A percentile compares a stretch with the other conserved stretches of the same genome.
Evolutionary conservation across 2,797 vertebrate genomes (phyloP).

Genomic region (Myripristis murdjan): DNA sequence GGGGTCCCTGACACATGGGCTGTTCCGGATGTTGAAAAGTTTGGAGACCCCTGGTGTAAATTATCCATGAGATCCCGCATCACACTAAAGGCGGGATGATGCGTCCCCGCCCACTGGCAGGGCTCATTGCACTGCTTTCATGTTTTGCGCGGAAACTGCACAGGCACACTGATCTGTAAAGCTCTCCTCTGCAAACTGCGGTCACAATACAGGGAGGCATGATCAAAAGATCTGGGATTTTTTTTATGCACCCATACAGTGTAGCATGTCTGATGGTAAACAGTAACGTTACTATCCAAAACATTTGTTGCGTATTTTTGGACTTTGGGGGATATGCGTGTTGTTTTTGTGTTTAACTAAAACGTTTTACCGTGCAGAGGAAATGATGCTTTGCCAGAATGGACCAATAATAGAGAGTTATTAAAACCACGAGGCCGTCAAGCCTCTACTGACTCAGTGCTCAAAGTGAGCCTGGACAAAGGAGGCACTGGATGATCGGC

Average conservation of each 20-base stretch:
- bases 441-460: not conserved
- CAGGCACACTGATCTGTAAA: constrained; percentile 11
- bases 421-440: not conserved
- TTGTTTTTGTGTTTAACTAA: not conserved
- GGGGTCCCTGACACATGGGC: not conserved
- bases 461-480: constrained; percentile 3
- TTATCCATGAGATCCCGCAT: not conserved
- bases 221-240: constrained; percentile 17
- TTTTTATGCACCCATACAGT: not conserved
- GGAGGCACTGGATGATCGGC: constrained; percentile 1
- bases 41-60: constrained; percentile 6
- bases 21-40: no score
- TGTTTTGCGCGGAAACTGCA: constrained; percentile 39
- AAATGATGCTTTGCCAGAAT: not conserved
- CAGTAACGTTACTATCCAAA: not conserved
- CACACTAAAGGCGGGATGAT: constrained; percentile 46
- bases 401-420: not conserved
- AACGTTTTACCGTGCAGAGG: not conserved
- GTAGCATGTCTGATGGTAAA: not conserved
- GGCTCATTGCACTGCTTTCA: not conserved
- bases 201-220: rapidly evolving
- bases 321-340: not conserved
- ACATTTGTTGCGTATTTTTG: rapidly evolving
- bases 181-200: no score
- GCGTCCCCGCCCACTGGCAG: constrained; percentile 34